Percentiles rank a stretch among this genome's conserved stretches.
phyloP scores from a whole-genome alignment of 2,888 invertebrate species.

The Dynastes maya region DNA sequence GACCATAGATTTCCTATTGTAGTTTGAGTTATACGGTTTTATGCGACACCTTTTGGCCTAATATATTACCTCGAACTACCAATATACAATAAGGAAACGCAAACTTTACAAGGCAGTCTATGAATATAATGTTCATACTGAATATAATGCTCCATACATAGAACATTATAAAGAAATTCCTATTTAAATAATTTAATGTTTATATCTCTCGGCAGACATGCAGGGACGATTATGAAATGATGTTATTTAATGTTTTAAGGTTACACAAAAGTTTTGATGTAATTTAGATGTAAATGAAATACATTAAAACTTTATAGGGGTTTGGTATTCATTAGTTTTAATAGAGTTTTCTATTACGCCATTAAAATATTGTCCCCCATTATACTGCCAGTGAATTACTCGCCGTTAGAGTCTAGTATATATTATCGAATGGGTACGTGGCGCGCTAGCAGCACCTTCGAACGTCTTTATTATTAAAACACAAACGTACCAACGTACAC shows the following conservation, averaged over 20 bases:
- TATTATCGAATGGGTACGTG: conserved; percentile 34
- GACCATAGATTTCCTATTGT: not conserved
- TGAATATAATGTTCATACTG: conserved; percentile 2
- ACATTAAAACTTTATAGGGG: conserved; percentile 45
- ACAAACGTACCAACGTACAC: conserved; percentile 24
- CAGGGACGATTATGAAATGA: conserved; percentile 35
- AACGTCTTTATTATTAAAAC: conserved; percentile 47
- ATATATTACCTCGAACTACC: not conserved
- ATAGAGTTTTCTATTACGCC: conserved; percentile 46
- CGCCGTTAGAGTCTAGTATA: conserved; percentile 28
- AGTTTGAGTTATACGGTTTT: not conserved
- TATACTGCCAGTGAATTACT: conserved; percentile 41
- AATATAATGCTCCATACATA: not conserved
- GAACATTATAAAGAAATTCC: conserved; percentile 32
- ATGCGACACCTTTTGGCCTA: not conserved
- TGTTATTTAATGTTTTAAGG: conserved; percentile 41
- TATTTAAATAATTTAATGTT: conserved; percentile 46
- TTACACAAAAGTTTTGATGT: conserved; percentile 45
- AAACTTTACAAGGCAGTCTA: conserved; percentile 31
- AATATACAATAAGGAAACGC: conserved; percentile 32
- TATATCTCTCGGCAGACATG: conserved; percentile 35
- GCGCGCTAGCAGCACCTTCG: conserved; percentile 26
- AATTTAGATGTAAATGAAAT: conserved; percentile 48
- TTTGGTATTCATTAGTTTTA: conserved; percentile 47
- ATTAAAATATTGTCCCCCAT: conserved; percentile 47